Conservation (phyloP, 2,888 invertebrate genomes). For the Cinara cedri region DNA sequence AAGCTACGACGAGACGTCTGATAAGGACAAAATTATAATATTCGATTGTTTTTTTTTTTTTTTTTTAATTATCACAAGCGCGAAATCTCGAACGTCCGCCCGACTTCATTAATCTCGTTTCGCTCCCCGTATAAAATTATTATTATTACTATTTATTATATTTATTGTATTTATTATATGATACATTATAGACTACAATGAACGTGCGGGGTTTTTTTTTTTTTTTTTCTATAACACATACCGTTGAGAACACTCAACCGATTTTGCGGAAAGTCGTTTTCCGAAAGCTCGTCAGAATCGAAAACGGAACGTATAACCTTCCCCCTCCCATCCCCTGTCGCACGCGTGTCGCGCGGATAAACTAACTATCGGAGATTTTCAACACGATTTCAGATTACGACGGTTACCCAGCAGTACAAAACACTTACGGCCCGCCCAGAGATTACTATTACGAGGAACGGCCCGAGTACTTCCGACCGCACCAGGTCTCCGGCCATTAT, state of each 20-base stretch:
- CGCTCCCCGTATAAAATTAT: not conserved
- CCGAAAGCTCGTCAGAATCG: too few relatives aligned
- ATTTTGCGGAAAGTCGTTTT: too few relatives aligned
- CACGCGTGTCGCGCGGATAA: too few relatives aligned
- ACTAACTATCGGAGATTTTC: too few relatives aligned
- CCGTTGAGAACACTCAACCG: too few relatives aligned
- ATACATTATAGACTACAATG: too few relatives aligned
- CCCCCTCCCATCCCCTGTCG: too few relatives aligned
- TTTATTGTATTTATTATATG: not conserved
- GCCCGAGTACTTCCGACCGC: constrained; percentile 19
- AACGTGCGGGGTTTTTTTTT: too few relatives aligned
- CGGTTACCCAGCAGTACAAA: not conserved
- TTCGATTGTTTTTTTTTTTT: not conserved
- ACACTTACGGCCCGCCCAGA: constrained; percentile 10
- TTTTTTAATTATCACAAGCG: not conserved
- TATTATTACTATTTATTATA: not conserved
- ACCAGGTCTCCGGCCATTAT: not conserved
- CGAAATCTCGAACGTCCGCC: constrained; percentile 2
- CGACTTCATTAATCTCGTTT: constrained; percentile 2
- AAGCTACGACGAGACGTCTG: not conserved
- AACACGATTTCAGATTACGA: not conserved
- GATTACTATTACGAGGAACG: constrained; percentile 35
- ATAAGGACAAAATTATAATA: not conserved
- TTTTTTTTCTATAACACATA: too few relatives aligned
- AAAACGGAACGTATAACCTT: too few relatives aligned